phyloP scores from a whole-genome alignment of 2,113 vertebrate species.

The Anhinga rufa region DNA sequence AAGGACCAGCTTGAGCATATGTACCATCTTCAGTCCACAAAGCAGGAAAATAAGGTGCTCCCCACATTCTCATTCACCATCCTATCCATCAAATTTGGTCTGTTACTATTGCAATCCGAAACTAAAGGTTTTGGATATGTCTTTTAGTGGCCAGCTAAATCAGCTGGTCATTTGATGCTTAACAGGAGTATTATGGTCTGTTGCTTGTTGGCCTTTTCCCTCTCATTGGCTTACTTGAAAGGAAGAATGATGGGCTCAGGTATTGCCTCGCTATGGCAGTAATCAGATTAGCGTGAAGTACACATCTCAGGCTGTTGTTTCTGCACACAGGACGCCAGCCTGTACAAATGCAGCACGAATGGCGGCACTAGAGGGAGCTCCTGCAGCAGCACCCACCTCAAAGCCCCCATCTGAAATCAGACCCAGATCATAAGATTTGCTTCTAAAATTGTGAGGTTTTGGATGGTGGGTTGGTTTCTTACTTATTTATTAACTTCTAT shows the following conservation, averaged over 20 bases:
- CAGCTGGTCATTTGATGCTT: not conserved
- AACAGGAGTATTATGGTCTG: not conserved
- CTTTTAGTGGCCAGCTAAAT: not conserved
- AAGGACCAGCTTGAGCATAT: not conserved
- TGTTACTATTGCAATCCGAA: not conserved
- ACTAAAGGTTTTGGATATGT: accelerated
- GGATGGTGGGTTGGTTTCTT: not conserved
- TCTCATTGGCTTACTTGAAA: not conserved
- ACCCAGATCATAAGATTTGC: not conserved
- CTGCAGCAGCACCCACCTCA: not conserved
- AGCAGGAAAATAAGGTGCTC: not conserved
- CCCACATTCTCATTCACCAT: not conserved
- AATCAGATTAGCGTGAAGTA: accelerated
- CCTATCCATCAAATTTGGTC: not conserved
- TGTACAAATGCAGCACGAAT: not conserved
- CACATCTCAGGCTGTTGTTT: accelerated
- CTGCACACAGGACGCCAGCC: accelerated
- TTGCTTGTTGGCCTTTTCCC: not conserved
- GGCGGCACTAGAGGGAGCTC: not conserved
- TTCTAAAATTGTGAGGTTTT: not conserved
- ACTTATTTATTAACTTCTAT: not conserved
- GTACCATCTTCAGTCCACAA: not conserved
- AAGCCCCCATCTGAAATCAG: not conserved
- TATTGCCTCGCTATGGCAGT: not conserved
- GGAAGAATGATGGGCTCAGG: not conserved